phyloP scores from a whole-genome alignment of 2,888 invertebrate species.

The Tenodera sinensis region DNA sequence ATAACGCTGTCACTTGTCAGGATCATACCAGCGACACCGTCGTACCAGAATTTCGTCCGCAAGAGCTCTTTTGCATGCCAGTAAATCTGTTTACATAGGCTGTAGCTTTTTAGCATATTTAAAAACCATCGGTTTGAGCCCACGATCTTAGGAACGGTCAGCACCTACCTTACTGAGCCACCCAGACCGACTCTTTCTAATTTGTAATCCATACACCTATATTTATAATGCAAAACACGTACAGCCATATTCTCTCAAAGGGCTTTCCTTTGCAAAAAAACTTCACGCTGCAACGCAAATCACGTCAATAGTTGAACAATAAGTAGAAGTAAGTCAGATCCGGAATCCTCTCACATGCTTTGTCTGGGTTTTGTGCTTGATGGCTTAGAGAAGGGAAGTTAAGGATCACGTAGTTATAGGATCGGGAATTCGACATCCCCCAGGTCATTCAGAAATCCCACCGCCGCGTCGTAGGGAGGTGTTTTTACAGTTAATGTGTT shows the following conservation, averaged over 20 bases:
- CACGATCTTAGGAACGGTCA: too few species aligned
- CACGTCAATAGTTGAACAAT: neutral
- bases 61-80: too few species aligned
- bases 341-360: neutral
- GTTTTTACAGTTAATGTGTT: neutral
- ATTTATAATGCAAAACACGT: neutral
- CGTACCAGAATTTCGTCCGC: too few species aligned
- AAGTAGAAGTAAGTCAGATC: neutral
- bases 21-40: too few species aligned
- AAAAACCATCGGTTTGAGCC: too few species aligned
- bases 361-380: neutral
- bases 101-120: too few species aligned
- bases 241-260: neutral
- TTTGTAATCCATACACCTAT: too few species aligned
- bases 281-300: neutral
- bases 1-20: too few species aligned
- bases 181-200: too few species aligned
- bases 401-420: neutral
- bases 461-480: too few species aligned
- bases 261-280: neutral
- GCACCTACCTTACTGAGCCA: too few species aligned
- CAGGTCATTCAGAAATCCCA: neutral
- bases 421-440: neutral
- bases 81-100: too few species aligned
- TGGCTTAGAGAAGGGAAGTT: neutral